phyloP scores from a whole-genome alignment of 2,888 invertebrate species.

The Allacma fusca region DNA sequence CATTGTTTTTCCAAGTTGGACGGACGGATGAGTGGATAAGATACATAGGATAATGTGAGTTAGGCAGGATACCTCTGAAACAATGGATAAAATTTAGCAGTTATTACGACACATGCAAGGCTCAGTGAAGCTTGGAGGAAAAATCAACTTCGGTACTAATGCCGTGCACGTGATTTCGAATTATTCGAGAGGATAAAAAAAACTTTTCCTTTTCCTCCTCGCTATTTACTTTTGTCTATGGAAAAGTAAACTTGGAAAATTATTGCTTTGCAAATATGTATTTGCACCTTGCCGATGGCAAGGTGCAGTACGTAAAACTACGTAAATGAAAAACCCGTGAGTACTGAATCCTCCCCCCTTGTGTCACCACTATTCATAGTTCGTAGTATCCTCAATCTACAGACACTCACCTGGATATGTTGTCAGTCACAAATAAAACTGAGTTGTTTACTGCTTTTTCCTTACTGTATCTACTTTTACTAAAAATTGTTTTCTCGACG shows the following conservation, averaged over 20 bases:
- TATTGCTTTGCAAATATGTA: background rate
- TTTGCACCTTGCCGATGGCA: background rate
- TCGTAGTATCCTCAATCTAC: too few relatives aligned
- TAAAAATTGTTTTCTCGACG: too few relatives aligned
- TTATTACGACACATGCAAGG: constrained; percentile 21
- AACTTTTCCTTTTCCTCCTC: constrained; percentile 14
- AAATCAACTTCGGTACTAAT: background rate
- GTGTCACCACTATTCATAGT: too few relatives aligned
- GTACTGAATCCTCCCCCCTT: too few relatives aligned
- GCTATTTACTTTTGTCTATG: background rate
- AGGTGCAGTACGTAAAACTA: background rate
- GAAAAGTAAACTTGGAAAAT: constrained; percentile 1
- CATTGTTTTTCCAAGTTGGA: background rate
- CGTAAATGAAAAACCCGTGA: too few relatives aligned
- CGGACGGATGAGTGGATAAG: background rate
- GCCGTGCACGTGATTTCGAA: too few relatives aligned
- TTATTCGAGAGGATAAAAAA: background rate
- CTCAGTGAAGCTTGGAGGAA: background rate
- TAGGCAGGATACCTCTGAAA: background rate
- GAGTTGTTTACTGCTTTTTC: too few relatives aligned
- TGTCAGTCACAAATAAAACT: too few relatives aligned
- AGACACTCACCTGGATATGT: too few relatives aligned
- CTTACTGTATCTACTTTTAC: too few relatives aligned
- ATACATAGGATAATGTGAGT: background rate
- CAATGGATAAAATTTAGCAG: constrained; percentile 7